Evolutionary conservation across 2,888 invertebrate genomes (phyloP), one percentile per base, ranked within the genome.

Genomic region (Piscicola geometra): DNA sequence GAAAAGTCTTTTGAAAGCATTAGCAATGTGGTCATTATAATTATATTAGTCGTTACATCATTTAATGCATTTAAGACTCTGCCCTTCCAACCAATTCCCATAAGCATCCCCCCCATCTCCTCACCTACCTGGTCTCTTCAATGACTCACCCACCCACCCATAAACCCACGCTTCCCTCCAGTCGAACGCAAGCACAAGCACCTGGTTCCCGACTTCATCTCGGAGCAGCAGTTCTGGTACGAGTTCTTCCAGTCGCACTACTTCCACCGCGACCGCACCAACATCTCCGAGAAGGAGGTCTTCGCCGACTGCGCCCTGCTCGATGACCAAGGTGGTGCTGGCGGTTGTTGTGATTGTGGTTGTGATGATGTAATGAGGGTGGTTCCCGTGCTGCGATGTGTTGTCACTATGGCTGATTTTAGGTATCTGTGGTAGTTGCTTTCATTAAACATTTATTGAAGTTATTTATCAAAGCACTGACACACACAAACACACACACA

Each of bases 221-320:
- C 92, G 0, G 99, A 99, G 87, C 90, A 93, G 0, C 96, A 97
- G 83, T 99, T 99, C 87, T 99, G 99, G 99, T 95, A 94, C 21
- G 93, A 95, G 83, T 99, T 99, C 87, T 99, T 99, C 88, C 98
- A 99, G 85, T 98, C 97, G 25, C 98, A 99, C 88, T 99, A 99
- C 88, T 89, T 88, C 81, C 88, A 89, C 81, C 80, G 88, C 71
- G 97, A 98, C 87, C 90, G 95, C 81, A 81, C 82, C 33, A 81
- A 81, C 41, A 76, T 83, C 12, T 79, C 81, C 67, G 82, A 76
- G 68, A 84, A 97, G 87, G 98, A 99, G 86, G 88, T 98, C 77
- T 99, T 99, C 85, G 92, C 94, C 32, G 98, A 98, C 87, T 99
- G 98, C 88, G 94, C 95, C 79, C 94, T 94, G 88, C 89, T 92